Evolutionary conservation across 2,888 invertebrate species (phyloP).

Genomic region (Anoncus sp.): DNA sequence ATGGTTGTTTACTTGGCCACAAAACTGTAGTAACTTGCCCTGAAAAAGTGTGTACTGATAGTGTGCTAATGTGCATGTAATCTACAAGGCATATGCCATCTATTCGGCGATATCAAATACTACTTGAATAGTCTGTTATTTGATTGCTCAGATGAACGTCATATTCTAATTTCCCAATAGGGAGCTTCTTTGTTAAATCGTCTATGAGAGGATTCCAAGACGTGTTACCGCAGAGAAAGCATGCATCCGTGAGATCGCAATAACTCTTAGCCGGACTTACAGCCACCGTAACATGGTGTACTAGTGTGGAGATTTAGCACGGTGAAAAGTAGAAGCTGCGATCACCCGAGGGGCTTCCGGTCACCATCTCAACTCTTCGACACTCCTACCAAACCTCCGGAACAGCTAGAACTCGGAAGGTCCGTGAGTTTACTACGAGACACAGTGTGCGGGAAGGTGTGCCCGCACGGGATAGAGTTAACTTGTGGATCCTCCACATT

Average conservation of each 20-base stretch:
- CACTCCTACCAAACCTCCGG: conserved; percentile 10
- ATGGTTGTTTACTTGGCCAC: not conserved
- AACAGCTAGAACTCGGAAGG: conserved; percentile 58
- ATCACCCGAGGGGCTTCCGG: conserved; percentile 50
- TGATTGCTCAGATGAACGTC: not conserved
- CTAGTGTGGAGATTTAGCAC: conserved; percentile 62
- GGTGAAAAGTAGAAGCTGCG: conserved; percentile 65
- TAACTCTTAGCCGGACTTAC: conserved; percentile 13
- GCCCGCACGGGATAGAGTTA: conserved; percentile 61
- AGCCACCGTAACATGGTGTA: not conserved
- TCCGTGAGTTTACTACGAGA: conserved; percentile 64
- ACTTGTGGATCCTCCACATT: conserved; percentile 75
- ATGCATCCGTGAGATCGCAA: not conserved
- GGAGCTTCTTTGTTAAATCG: not conserved
- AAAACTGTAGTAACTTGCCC: not conserved
- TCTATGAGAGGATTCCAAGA: not conserved
- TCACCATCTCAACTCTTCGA: conserved; percentile 23
- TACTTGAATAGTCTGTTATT: too few relatives aligned
- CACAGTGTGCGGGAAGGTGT: conserved; percentile 48
- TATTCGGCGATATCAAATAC: too few relatives aligned
- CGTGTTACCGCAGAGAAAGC: conserved; percentile 12
- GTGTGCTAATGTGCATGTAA: not conserved
- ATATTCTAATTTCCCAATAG: not conserved
- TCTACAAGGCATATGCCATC: not conserved
- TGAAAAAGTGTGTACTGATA: not conserved